Evolutionary conservation across 2,888 invertebrate species (phyloP).

Genomic region (Drosophila nigritarsus): DNA sequence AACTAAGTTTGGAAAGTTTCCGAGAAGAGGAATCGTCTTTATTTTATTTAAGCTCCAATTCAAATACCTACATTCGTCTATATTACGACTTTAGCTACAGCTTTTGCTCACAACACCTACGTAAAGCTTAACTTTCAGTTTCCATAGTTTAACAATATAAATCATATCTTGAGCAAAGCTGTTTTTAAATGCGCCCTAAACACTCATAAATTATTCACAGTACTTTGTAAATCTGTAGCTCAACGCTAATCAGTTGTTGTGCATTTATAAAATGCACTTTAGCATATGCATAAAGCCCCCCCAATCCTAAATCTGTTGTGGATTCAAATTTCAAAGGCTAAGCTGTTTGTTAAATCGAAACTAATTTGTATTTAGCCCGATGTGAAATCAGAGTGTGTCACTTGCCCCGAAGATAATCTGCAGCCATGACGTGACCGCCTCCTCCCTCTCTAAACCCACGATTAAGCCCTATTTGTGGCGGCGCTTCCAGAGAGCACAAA

Average conservation of each 20-base stretch:
- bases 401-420: slow-evolving; percentile 65
- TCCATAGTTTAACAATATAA: slow-evolving; percentile 14
- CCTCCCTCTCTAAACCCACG: background rate
- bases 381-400: slow-evolving; percentile 63
- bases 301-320: slow-evolving; percentile 17
- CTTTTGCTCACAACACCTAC: slow-evolving; percentile 23
- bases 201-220: slow-evolving; percentile 64
- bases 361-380: slow-evolving; percentile 60
- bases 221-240: slow-evolving; percentile 55
- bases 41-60: slow-evolving; percentile 12
- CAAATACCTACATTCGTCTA: slow-evolving; percentile 1
- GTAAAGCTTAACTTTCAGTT: slow-evolving; percentile 38
- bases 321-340: slow-evolving; percentile 40
- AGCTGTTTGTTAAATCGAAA: slow-evolving; percentile 59
- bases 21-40: background rate
- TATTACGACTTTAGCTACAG: slow-evolving; percentile 10
- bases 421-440: slow-evolving; percentile 57
- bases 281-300: slow-evolving; percentile 31
- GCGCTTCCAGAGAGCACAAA: slow-evolving; percentile 55
- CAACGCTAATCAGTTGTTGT: slow-evolving; percentile 68
- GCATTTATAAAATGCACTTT: slow-evolving; percentile 64
- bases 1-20: background rate
- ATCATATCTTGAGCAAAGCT: slow-evolving; percentile 1
- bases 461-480: slow-evolving; percentile 55
- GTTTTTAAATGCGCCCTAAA: slow-evolving; percentile 29